Base-by-base conservation (phyloP, 1,140 invertebrate species). In the Diabrotica undecimpunctata region DNA sequence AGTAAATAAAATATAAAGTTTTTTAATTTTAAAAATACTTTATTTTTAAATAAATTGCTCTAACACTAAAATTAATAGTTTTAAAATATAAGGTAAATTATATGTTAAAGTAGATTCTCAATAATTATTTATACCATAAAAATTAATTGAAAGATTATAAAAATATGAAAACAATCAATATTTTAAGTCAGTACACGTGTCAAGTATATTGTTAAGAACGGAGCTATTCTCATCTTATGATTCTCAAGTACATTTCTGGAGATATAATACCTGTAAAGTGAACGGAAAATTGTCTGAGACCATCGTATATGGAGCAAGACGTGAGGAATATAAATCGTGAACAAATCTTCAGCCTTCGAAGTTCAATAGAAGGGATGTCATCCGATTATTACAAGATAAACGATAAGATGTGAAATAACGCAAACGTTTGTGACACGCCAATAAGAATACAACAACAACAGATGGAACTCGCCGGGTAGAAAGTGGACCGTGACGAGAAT, bases 371-470 rank as follows among this genome's bases (percentile, higher is more conserved):
- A 57, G 66, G 64, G 56, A 61, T 64, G 62, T 67, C 66, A 61
- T 67, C 66, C 39, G 66, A 67, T 67, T 67, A 64, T 67, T 67
- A 62, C 62, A 54, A 39, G 66, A 67, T 67, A 67, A 64, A 52
- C 53, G 66, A 67, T 67, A 67, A 64, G 52, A 61, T 67, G 62
- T 67, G 66, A 67, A 66, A 67, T 64, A 64, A 64, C 62, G 61
- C 61, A 59, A 63, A 63, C 61, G 46, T 25, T 51, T 59, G 54
- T 58, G 66, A 64, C 66, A 62, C 36, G 59, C 55, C 57, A 64
- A 67, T 67, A 67, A 67, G 65, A 66, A 54, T 46, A 66, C 65
- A 55, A 46, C 41, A 46, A 46, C 41, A 46, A 58, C 65, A 62
- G 60, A 62, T 66, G 65, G 65, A 66, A 62, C 53, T 66, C 65